These are phyloP conservation scores for Pollenia angustigena DNA, from an alignment of 2,888 invertebrate genomes.

Conservation along the genomic window DNA sequence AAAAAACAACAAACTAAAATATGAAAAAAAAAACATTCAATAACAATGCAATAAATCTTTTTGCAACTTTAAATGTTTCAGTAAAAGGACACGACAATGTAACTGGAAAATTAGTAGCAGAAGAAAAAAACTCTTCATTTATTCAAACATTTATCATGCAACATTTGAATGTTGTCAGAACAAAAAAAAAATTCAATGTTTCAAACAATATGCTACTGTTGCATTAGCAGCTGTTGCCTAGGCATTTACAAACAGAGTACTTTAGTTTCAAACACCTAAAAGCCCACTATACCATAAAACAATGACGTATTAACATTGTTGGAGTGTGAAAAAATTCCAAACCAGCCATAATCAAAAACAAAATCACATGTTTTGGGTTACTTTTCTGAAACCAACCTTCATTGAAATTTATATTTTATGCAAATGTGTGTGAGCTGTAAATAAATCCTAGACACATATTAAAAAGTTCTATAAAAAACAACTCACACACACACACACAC, in stretches of 20 bases:
- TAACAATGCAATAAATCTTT: constrained; percentile 56
- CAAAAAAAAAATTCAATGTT: constrained; percentile 12
- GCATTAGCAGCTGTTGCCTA: constrained; percentile 66
- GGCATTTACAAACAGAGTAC: neutral
- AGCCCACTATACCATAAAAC: constrained; percentile 29
- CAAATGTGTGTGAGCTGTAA: constrained; percentile 17
- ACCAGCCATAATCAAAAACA: constrained; percentile 44
- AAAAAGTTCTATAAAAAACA: constrained; percentile 26
- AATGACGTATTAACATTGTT: constrained; percentile 56
- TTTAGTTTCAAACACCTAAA: constrained; percentile 26
- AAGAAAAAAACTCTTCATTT: constrained; percentile 23
- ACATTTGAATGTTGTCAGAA: neutral
- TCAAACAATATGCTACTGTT: constrained; percentile 51
- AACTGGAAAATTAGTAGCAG: constrained; percentile 7
- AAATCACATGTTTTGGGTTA: constrained; percentile 62
- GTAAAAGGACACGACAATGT: neutral
- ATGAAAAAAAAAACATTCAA: constrained; percentile 41
- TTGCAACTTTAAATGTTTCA: constrained; percentile 11
- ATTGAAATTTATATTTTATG: constrained; percentile 36
- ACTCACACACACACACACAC: neutral
- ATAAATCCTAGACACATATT: constrained; percentile 58
- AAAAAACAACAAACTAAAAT: neutral
- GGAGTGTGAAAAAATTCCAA: constrained; percentile 7
- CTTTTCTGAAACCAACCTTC: constrained; percentile 43
- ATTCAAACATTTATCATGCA: constrained; percentile 37